Base-by-base conservation (phyloP, 2,888 invertebrate species). In the Nowickia ferox region DNA sequence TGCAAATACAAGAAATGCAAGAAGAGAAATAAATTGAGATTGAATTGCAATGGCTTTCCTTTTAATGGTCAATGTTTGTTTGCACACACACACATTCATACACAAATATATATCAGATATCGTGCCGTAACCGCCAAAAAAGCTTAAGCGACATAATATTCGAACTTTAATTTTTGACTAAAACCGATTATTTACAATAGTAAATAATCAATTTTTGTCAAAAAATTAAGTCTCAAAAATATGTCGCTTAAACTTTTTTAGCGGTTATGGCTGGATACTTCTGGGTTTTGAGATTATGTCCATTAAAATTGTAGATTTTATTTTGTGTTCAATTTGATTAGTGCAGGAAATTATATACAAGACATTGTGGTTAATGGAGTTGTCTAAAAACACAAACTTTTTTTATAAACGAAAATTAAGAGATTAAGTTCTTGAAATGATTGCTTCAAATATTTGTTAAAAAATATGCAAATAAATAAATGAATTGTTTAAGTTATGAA, bases 11-110 rank as follows among this genome's bases (percentile, higher is more conserved):
- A 61, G 48, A 72, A 72, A 11, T 55, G 6, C 48, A 75, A 63
- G 30, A 19, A n/a, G 38, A 19, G 15, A 51, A 66, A 57, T 57
- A 59, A 74, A 38, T 22, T n/a, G 19, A 75, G 61, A 71, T 59
- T 77, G 74, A 51, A 78, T 78, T 74, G 74, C 78, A 72, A 59
- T 82, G 78, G 78, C 42, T 75, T 85, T 82, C 78, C 65, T 69
- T 30, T 30, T 75, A 75, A 75, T 85, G 78, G 76, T 72, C 80
- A 84, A 46, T 66, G 17, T 74, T 81, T 53, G 40, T 51, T 42
- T 46, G 10, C 15, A 53, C 22, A 42, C 19, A 51, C 19, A 68
- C 15, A 38, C 13, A n/a, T n/a, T 30, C 30, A 1, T 9, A 71
- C 30, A 59, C 4, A 71, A 30, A n/a, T 38, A 19, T 11, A 53